Conservation (phyloP, 2,888 invertebrate species). For the Cataglyphis albicans region DNA sequence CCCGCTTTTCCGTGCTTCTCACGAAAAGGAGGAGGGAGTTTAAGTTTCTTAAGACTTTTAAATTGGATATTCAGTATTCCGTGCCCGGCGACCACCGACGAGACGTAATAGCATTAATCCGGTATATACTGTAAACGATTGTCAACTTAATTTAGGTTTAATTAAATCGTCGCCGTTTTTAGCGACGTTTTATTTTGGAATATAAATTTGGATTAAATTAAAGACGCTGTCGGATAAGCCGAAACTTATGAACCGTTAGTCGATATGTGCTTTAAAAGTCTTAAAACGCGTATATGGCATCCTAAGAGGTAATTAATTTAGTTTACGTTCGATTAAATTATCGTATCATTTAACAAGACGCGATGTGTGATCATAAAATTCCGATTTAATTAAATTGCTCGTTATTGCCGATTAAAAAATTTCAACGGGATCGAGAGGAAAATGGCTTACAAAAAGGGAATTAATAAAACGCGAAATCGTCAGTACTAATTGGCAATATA, state of each 20-base stretch:
- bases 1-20: conserved; percentile 22
- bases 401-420: conserved; percentile 15
- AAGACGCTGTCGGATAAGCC: not conserved
- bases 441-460: conserved; percentile 23
- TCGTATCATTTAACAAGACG: conserved; percentile 1
- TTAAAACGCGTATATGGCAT: not conserved
- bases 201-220: conserved; percentile 52
- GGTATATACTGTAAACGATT: conserved; percentile 58
- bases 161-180: conserved; percentile 50
- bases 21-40: conserved; percentile 18
- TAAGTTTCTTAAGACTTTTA: conserved; percentile 55
- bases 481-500: conserved; percentile 36
- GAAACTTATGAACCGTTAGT: not conserved
- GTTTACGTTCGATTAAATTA: conserved; percentile 34
- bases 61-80: conserved; percentile 56
- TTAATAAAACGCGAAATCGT: conserved; percentile 24
- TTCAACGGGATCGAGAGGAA: conserved; percentile 5
- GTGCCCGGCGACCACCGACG: conserved; percentile 38
- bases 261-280: not conserved
- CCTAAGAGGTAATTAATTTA: conserved; percentile 23
- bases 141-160: conserved; percentile 59
- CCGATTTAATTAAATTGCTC: conserved; percentile 40
- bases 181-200: conserved; percentile 27
- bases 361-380: conserved; percentile 9
- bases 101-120: conserved; percentile 56